Base-by-base conservation (phyloP, 2,113 vertebrate species). In the Centropus unirufus region DNA sequence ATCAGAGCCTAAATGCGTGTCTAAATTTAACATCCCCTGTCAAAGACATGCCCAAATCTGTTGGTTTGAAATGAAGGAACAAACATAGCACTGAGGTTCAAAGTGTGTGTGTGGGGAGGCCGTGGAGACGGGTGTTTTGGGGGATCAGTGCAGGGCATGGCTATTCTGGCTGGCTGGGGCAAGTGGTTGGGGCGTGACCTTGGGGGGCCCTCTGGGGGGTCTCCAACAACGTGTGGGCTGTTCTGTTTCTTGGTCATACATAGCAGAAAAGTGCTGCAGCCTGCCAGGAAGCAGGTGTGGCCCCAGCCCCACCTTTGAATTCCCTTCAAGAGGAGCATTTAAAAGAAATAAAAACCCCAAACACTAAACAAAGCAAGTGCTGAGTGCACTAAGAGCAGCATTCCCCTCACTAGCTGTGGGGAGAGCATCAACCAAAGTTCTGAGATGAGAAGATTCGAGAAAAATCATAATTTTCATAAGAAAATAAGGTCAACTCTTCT, bases 21-120 rank as follows among this genome's bases (percentile, higher is more conserved):
- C 95, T 96, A 94, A 97, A 97, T 97, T 96, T 96, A 96, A 95
- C 94, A 96, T 80, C 74, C 66, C 78, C 84, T 66, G 72, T 86
- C 78, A 74, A 89, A 96, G 87, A 46, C 95, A 62, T 95, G 94
- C 82, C 95, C 86, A 86, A 95, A 95, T 96, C 79, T 95, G 94
- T 63, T 30, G 78, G 73, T 77, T 59, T 76, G 74, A 92, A 89
- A 75, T 3, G 55, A 84, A 90, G 90, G 96, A 88, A 66, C 83
- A 85, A 91, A 82, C 70, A 77, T 4, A 6, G 34, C 1, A 3
- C 72, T 18, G 75, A 73, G 77, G 85, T 87, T 89, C 88, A 69
- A 91, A 95, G 81, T 3, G 64, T 20, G 73, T 77, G 94, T 0
- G 67, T 91, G 90, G 26, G 92, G 96, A 59, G 92, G 27, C 32